Evolutionary conservation across 2,113 vertebrate species (phyloP).

Genomic region (Pitta sordida): DNA sequence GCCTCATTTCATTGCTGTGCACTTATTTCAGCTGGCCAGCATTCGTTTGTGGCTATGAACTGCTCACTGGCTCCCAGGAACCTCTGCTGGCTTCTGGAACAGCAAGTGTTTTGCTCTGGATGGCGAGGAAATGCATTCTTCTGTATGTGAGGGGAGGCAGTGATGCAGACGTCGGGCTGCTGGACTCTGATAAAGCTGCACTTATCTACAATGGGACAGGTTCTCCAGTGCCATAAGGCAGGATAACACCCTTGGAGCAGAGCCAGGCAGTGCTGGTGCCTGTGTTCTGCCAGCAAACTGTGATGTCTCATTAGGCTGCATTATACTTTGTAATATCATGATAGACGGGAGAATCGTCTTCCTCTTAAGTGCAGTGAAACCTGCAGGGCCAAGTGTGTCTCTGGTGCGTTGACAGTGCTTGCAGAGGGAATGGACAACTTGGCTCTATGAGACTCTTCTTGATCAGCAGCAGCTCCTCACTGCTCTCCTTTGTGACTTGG

Average conservation of each 20-base stretch:
- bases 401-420: not conserved
- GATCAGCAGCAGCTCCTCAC: not conserved
- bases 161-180: not conserved
- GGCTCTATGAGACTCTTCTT: not conserved
- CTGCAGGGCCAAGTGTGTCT: not conserved
- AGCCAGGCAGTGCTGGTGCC: not conserved
- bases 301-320: not conserved
- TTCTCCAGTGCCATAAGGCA: no score
- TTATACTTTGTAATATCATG: not conserved
- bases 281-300: not conserved
- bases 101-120: not conserved
- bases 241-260: not conserved
- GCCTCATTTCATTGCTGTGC: not conserved
- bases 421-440: not conserved
- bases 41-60: not conserved
- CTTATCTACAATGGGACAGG: rapidly evolving
- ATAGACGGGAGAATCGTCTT: not conserved
- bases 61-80: not conserved
- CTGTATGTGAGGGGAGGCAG: not conserved
- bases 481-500: not conserved
- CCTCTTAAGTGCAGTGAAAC: not conserved
- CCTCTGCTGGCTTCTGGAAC: not conserved
- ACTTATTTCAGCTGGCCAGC: not conserved
- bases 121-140: not conserved
- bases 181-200: not conserved